Percentiles rank a stretch among this genome's conserved stretches.
These are phyloP conservation scores for Solenopsis invicta DNA, from an alignment of 1,140 invertebrate species.

Conservation along the genomic window DNA sequence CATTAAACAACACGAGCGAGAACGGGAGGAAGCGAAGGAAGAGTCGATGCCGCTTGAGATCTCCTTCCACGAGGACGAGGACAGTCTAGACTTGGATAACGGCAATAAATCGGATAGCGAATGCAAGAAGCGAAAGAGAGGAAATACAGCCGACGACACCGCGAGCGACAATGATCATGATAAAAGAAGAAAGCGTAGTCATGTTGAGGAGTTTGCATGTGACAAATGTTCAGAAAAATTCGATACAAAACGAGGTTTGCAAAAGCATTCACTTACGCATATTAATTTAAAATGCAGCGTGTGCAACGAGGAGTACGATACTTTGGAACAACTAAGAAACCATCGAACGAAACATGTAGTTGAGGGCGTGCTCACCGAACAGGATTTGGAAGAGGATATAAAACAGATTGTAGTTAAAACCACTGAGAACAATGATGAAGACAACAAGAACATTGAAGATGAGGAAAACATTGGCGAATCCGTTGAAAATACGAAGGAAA, in stretches of 20 bases:
- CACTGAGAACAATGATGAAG: background rate
- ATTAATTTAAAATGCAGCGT: constrained; percentile 78
- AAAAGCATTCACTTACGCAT: constrained; percentile 76
- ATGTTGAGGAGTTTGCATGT: constrained; percentile 72
- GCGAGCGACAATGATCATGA: background rate
- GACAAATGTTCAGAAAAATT: constrained; percentile 79
- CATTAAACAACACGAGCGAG: constrained; percentile 83
- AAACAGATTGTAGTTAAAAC: constrained; percentile 1
- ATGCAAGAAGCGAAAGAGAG: constrained; percentile 39
- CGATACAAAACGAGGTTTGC: constrained; percentile 71
- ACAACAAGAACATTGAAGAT: background rate
- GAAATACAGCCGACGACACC: background rate
- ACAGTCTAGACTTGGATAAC: constrained; percentile 78
- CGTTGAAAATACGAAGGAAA: background rate
- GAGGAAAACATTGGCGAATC: constrained; percentile 36
- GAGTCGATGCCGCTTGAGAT: constrained; percentile 77
- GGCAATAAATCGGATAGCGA: constrained; percentile 58
- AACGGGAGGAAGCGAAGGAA: constrained; percentile 75
- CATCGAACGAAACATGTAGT: constrained; percentile 82
- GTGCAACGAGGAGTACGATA: constrained; percentile 80
- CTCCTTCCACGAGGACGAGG: constrained; percentile 79
- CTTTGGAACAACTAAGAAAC: constrained; percentile 79
- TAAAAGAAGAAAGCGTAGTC: constrained; percentile 24
- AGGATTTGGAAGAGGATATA: constrained; percentile 79
- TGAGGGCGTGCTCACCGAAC: constrained; percentile 81